These are phyloP conservation scores for Enhydra lutris DNA, from an alignment of 2,113 vertebrate genomes.

Conservation along the genomic window DNA sequence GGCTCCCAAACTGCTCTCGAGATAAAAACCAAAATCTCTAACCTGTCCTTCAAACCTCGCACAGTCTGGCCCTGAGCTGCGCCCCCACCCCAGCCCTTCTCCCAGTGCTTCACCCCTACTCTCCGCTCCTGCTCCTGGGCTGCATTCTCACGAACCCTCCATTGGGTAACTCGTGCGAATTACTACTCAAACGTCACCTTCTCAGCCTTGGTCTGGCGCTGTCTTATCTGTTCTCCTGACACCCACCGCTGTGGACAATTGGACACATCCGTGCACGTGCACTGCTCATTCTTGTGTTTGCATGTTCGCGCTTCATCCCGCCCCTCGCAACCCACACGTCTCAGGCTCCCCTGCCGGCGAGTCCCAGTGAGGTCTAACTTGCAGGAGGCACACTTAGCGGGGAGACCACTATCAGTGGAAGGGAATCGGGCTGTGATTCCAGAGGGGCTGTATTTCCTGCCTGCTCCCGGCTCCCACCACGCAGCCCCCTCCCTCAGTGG, in stretches of 20 bases:
- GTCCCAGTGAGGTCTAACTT: not conserved
- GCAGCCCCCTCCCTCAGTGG: not conserved
- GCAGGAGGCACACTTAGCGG: rapidly evolving
- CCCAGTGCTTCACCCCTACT: rapidly evolving
- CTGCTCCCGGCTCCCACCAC: not conserved
- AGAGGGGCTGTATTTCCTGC: not conserved
- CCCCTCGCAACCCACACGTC: not conserved
- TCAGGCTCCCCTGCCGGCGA: not conserved
- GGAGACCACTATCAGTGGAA: not conserved
- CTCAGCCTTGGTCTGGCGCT: not conserved
- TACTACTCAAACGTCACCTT: not conserved
- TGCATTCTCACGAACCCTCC: not conserved
- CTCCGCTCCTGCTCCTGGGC: no score
- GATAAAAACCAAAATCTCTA: not conserved
- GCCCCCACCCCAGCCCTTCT: not conserved
- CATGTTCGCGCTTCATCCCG: not conserved
- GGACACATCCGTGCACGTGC: no score
- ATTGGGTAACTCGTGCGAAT: not conserved
- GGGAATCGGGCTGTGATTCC: not conserved
- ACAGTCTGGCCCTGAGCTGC: not conserved
- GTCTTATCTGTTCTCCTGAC: no score
- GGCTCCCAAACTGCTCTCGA: not conserved
- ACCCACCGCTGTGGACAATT: not conserved
- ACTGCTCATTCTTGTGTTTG: not conserved
- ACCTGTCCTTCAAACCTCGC: not conserved